A percentile compares a stretch with the other conserved stretches of the same genome.
Conservation (phyloP, 2,888 invertebrate genomes). For the Entomobrya proxima region DNA sequence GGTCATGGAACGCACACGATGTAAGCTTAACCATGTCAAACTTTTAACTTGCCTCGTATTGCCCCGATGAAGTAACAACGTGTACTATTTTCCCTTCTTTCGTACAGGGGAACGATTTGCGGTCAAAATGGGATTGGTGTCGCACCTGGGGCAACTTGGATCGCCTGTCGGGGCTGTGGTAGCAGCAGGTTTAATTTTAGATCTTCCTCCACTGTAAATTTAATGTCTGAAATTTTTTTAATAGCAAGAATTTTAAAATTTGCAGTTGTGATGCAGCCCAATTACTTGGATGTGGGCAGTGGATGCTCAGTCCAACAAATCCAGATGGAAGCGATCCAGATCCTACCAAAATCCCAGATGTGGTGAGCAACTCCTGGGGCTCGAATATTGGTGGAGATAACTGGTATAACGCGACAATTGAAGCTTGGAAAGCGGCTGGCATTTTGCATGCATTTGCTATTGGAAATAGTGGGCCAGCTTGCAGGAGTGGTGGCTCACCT, state of each 20-base stretch:
- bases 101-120: slow-evolving; percentile 50
- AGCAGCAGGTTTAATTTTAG: too few relatives aligned
- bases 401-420: slow-evolving; percentile 54
- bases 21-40: not conserved
- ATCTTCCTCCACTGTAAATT: too few relatives aligned
- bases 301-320: slow-evolving; percentile 48
- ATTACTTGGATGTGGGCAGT: slow-evolving; percentile 37
- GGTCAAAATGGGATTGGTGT: slow-evolving; percentile 39
- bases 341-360: slow-evolving; percentile 28
- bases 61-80: too few relatives aligned
- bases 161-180: slow-evolving; percentile 36
- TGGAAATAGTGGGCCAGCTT: slow-evolving; percentile 54
- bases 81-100: not conserved
- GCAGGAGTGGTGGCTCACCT: slow-evolving; percentile 28
- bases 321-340: slow-evolving; percentile 30
- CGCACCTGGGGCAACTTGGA: slow-evolving; percentile 39
- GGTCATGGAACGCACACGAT: slow-evolving; percentile 50
- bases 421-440: slow-evolving; percentile 54
- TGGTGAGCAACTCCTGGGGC: slow-evolving; percentile 54
- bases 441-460: slow-evolving; percentile 53
- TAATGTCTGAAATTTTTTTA: too few relatives aligned
- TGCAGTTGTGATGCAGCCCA: slow-evolving; percentile 24
- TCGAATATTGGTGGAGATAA: not conserved
- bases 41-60: too few relatives aligned
- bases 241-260: too few relatives aligned